Evolutionary conservation across 2,797 vertebrate genomes (phyloP).

Genomic region (Oceanodroma leucorhoa): DNA sequence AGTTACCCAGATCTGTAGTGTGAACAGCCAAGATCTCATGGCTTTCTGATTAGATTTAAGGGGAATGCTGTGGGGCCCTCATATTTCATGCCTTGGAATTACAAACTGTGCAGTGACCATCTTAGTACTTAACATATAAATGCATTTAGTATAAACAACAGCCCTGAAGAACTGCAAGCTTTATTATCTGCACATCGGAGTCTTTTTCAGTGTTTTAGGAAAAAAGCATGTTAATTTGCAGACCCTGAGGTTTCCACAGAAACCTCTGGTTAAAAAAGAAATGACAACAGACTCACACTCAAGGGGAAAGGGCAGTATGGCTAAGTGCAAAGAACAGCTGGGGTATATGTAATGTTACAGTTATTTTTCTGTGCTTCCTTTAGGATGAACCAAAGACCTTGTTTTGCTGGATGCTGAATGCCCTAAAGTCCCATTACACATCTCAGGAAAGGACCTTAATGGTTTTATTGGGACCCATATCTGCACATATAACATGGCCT

Average conservation of each 20-base stretch:
- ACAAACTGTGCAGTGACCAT: constrained; percentile 15
- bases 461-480: constrained; percentile 41
- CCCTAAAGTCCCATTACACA: neutral
- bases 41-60: constrained; percentile 36
- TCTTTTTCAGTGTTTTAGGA: neutral
- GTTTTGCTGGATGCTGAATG: constrained; percentile 27
- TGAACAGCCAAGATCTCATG: constrained; percentile 15
- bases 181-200: neutral
- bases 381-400: constrained; percentile 40
- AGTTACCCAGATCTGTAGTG: neutral
- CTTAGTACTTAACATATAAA: constrained; percentile 23
- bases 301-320: constrained; percentile 22
- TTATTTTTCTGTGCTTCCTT: constrained; percentile 33
- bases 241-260: neutral
- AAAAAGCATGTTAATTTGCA: neutral
- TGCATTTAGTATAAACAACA: constrained; percentile 26
- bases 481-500: constrained; percentile 43
- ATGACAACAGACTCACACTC: neutral
- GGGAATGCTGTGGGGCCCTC: neutral
- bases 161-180: neutral
- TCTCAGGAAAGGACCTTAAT: constrained; percentile 27
- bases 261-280: constrained; percentile 28
- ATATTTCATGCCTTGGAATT: constrained; percentile 24
- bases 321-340: constrained; percentile 30
- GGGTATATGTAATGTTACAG: neutral